These are phyloP conservation scores for Cephonodes hylas DNA, from an alignment of 2,888 invertebrate genomes.

Conservation along the genomic window DNA sequence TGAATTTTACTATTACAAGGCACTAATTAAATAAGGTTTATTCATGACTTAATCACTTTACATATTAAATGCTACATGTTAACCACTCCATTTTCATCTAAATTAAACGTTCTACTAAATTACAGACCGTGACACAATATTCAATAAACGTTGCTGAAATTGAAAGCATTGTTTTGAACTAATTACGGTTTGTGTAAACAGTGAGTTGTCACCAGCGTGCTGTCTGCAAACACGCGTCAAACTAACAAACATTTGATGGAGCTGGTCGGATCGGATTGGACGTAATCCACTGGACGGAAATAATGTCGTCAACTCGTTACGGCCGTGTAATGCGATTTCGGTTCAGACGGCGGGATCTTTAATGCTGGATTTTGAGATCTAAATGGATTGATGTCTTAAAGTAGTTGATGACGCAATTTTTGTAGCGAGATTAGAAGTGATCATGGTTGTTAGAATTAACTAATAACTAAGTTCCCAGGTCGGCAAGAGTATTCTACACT, in stretches of 20 bases:
- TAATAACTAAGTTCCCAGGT: too few species aligned
- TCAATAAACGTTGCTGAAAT: neutral
- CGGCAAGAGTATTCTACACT: too few species aligned
- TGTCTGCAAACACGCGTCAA: neutral
- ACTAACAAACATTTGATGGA: conserved; percentile 5
- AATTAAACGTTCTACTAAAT: neutral
- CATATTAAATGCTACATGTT: too few species aligned
- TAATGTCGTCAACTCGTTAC: conserved; percentile 11
- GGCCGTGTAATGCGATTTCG: conserved; percentile 2
- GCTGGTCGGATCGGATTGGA: neutral
- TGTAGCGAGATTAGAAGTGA: too few species aligned
- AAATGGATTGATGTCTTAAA: neutral
- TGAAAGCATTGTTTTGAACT: conserved; percentile 5
- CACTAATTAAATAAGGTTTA: too few species aligned
- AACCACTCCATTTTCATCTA: too few species aligned
- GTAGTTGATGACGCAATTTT: too few species aligned
- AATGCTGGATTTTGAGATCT: neutral
- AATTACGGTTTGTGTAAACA: conserved; percentile 1
- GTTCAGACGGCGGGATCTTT: neutral
- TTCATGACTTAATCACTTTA: too few species aligned
- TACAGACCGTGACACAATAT: neutral
- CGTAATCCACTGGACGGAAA: conserved; percentile 13
- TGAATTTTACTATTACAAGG: neutral
- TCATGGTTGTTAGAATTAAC: too few species aligned
- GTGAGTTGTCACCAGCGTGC: neutral